Evolutionary conservation across 2,888 invertebrate species (phyloP), one percentile per base, ranked within the genome.

Genomic region (Muschampia plurimacula): DNA sequence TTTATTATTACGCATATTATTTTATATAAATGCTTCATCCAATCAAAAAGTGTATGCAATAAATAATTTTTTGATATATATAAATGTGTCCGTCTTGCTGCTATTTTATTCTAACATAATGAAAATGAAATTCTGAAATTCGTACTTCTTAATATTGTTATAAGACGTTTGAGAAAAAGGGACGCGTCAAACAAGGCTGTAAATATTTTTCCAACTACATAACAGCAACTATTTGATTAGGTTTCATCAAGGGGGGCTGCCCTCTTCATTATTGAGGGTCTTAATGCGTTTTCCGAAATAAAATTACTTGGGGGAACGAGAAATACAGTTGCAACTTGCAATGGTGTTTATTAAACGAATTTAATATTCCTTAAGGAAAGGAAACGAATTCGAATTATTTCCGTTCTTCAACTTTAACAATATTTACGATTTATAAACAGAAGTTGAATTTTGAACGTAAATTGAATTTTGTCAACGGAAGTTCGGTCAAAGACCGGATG

Each of bases 151-250:
- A 8, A 10, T 59, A 59, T 36, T 60, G 8, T n/a, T 36, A 12
- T 59, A 36, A 7, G 5, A n/a, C 5, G 49, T 49, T 52, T 60
- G 32, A 39, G 2, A 39, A 39, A 6, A 9, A 15, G 15, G 32
- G 52, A 32, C 36, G 12, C 55, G 13, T 66, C 55, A 55, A 28
- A 44, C 22, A 22, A 32, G 36, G 22, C 7, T 49, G 32, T 32
- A 83, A 83, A 85, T 83, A 85, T 84, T 87, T 87, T 87, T 85
- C 87, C 88, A 89, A 86, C 77, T 82, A 81, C 83, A 85, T 87
- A 86, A 87, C 89, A 84, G 87, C 85, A 86, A 89, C 91, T 92
- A 91, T 93, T 93, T 92, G 92, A 93, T 93, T 91, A 92, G 86
- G 83, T 82, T 83, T 82, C 80, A 81, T 77, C 77, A 81, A 80